Evolutionary conservation across 2,113 vertebrate genomes (phyloP).

Genomic region (Malurus elegans): DNA sequence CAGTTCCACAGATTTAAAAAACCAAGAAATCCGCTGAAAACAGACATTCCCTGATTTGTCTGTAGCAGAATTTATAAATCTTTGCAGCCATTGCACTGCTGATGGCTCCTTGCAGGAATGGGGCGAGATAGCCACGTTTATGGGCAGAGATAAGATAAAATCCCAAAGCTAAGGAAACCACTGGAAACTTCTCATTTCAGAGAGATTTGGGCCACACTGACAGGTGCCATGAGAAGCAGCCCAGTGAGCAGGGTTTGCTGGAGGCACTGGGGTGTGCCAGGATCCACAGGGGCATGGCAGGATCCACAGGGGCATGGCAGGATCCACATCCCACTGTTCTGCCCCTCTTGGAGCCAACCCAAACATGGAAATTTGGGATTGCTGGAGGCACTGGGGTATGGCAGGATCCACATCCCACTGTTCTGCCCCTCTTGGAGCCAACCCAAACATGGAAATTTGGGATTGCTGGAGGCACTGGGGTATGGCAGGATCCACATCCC

Average conservation of each 20-base stretch:
- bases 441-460: not conserved
- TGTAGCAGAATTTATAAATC: not conserved
- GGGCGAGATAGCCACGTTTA: not conserved
- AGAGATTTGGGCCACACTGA: not conserved
- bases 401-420: not conserved
- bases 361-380: not conserved
- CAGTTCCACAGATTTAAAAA: not conserved
- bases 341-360: conserved; percentile 1
- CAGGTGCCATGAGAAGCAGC: not conserved
- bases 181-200: not conserved
- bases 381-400: not conserved
- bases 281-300: not conserved
- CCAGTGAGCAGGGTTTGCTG: not conserved
- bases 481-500: not conserved
- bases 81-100: not conserved
- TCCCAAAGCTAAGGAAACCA: not conserved
- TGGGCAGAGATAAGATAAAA: not conserved
- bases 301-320: not conserved
- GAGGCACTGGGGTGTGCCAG: not conserved
- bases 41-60: not conserved
- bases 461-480: not conserved
- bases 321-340: not conserved
- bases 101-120: not conserved
- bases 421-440: conserved; percentile 5
- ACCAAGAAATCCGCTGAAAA: too few species aligned